These are phyloP conservation scores for Ephialtes manifestator DNA, from an alignment of 2,888 invertebrate genomes.

Conservation along the genomic window DNA sequence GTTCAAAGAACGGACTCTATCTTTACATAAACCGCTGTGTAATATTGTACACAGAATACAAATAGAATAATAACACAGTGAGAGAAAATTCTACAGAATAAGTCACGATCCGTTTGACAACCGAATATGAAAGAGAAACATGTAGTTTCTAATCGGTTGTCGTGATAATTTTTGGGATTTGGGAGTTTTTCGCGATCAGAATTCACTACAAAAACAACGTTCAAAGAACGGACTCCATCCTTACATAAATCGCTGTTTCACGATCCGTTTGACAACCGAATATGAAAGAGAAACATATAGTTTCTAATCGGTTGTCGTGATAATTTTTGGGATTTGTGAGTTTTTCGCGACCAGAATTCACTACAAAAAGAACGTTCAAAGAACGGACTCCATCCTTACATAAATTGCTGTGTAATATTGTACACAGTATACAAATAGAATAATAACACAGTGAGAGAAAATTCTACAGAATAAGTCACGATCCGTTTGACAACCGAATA, in stretches of 20 bases:
- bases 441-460: constrained; percentile 9
- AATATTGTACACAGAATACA: constrained; percentile 1
- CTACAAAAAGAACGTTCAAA: neutral
- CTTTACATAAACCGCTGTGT: neutral
- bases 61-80: neutral
- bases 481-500: constrained; percentile 61
- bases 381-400: neutral
- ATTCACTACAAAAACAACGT: neutral
- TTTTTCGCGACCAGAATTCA: constrained; percentile 30
- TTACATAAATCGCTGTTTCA: neutral
- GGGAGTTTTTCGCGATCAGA: constrained; percentile 36
- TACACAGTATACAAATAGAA: neutral
- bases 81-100: constrained; percentile 38
- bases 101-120: constrained; percentile 62
- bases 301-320: no score
- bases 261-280: constrained; percentile 62
- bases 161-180: no score
- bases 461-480: constrained; percentile 51
- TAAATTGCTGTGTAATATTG: neutral
- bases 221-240: neutral
- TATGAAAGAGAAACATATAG: constrained; percentile 31
- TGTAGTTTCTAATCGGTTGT: no score
- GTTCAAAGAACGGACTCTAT: neutral
- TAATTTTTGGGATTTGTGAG: no score
- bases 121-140: constrained; percentile 46